phyloP scores from a whole-genome alignment of 1,140 invertebrate species.

The Eumeta japonica region DNA sequence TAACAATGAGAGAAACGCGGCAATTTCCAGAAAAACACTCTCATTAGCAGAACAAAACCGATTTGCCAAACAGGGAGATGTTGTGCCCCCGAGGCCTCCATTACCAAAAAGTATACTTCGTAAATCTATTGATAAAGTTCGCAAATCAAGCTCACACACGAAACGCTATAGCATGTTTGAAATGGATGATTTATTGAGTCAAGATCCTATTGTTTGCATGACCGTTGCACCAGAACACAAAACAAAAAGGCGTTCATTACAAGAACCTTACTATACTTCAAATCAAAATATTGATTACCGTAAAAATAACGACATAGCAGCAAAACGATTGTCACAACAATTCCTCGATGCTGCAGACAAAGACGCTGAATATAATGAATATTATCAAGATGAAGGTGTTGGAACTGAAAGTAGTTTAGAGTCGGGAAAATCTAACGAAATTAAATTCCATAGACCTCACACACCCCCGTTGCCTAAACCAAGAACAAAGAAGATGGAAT shows the following conservation, averaged over 20 bases:
- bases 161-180: slow-evolving; percentile 83
- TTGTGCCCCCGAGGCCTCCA: slow-evolving; percentile 67
- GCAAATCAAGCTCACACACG: slow-evolving; percentile 56
- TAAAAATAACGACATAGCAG: slow-evolving; percentile 63
- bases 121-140: slow-evolving; percentile 59
- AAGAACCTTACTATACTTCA: slow-evolving; percentile 70
- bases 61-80: slow-evolving; percentile 50
- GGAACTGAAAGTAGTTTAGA: slow-evolving; percentile 56
- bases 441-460: slow-evolving; percentile 50
- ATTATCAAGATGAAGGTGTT: slow-evolving; percentile 53
- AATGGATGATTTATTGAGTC: slow-evolving; percentile 61
- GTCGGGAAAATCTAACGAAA: slow-evolving; percentile 56
- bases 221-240: slow-evolving; percentile 57
- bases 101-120: slow-evolving; percentile 70
- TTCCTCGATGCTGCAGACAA: slow-evolving; percentile 54
- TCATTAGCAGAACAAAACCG: slow-evolving; percentile 62
- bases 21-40: slow-evolving; percentile 64
- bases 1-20: slow-evolving; percentile 51
- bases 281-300: slow-evolving; percentile 60
- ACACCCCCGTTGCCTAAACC: slow-evolving; percentile 54
- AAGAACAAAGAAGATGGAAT: slow-evolving; percentile 46
- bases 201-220: slow-evolving; percentile 48
- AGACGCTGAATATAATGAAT: slow-evolving; percentile 55
- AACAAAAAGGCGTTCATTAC: slow-evolving; percentile 67
- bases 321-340: slow-evolving; percentile 54